Percentiles rank a stretch among this genome's conserved stretches.
Conservation (phyloP, 1,140 invertebrate species). For the Procambarus virginalis region DNA sequence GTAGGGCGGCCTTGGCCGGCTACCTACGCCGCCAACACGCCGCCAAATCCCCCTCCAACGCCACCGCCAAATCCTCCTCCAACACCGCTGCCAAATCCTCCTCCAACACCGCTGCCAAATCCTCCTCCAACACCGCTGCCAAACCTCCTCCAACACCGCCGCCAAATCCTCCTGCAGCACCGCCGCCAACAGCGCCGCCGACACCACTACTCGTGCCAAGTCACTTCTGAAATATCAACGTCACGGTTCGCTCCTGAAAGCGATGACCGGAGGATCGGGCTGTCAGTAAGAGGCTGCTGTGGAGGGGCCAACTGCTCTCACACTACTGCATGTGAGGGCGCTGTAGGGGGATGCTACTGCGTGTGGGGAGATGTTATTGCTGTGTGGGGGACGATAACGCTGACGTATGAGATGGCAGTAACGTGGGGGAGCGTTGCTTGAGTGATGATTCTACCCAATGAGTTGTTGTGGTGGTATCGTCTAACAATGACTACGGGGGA, state of each 20-base stretch:
- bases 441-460: not conserved
- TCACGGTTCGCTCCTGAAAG: slow-evolving; percentile 29
- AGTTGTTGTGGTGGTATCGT: not conserved
- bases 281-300: not conserved
- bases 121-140: not conserved
- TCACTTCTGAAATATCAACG: not conserved
- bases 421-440: not conserved
- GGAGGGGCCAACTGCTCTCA: not conserved
- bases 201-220: not conserved
- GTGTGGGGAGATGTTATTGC: not conserved
- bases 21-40: not conserved
- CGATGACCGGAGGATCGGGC: not conserved
- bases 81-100: not conserved
- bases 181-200: not conserved
- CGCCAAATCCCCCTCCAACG: not conserved
- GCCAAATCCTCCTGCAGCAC: not conserved
- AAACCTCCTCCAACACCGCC: too few relatives aligned
- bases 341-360: not conserved
- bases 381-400: too few relatives aligned
- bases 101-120: not conserved
- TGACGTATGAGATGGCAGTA: not conserved
- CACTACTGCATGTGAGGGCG: not conserved
- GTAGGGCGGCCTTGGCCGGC: not conserved
- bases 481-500: too few relatives aligned
- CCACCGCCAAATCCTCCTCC: not conserved